Conservation (phyloP, 2,888 invertebrate species). For the Iselma pallidipennis region DNA sequence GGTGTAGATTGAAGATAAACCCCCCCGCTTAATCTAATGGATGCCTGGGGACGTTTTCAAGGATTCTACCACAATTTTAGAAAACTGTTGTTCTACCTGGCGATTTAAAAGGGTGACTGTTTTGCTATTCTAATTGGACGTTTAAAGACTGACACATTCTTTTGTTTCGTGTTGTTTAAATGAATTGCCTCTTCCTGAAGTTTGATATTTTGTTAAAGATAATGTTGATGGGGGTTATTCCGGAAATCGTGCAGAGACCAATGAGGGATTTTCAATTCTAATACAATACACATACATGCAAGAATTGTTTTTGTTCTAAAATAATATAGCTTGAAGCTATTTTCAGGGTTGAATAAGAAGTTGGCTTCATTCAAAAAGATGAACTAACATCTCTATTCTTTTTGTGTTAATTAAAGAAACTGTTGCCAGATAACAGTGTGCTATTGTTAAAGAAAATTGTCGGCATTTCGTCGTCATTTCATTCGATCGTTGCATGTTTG, state of each 20-base stretch:
- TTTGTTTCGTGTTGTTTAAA: slow-evolving; percentile 8
- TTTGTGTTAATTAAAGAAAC: background rate
- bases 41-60: slow-evolving; percentile 21
- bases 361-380: background rate
- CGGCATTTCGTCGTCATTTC: too few relatives aligned
- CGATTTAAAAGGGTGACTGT: slow-evolving; percentile 14
- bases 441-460: too few relatives aligned
- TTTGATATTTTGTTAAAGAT: background rate
- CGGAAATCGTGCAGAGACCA: background rate
- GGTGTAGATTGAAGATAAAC: slow-evolving; percentile 32
- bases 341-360: background rate
- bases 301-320: background rate
- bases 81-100: background rate
- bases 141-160: slow-evolving; percentile 15
- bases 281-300: background rate
- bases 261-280: background rate
- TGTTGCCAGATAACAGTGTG: background rate
- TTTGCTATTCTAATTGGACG: slow-evolving; percentile 21
- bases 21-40: slow-evolving; percentile 34
- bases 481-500: too few relatives aligned
- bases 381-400: background rate
- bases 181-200: background rate
- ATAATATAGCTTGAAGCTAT: background rate
- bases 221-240: background rate
- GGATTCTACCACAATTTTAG: background rate